Evolutionary conservation across 2,888 invertebrate species (phyloP).

Genomic region (Dicycla oo): DNA sequence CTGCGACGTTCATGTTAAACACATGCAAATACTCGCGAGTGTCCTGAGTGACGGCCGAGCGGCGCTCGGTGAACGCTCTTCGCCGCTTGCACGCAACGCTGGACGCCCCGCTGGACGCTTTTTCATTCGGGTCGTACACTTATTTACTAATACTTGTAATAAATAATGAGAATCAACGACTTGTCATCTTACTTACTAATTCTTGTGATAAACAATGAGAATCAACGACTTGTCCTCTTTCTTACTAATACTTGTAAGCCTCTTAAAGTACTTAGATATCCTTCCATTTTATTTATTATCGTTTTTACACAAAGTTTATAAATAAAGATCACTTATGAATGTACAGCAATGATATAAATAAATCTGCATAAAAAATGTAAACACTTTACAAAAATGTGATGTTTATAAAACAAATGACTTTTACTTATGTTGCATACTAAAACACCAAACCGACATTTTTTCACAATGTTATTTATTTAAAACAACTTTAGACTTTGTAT

Average conservation of each 20-base stretch:
- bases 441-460: constrained; percentile 21
- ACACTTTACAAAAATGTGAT: neutral
- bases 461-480: constrained; percentile 3
- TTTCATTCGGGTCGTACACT: no score
- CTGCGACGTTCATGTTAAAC: no score
- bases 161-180: neutral
- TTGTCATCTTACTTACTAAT: no score
- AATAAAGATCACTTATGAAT: constrained; percentile 10
- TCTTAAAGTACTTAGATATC: no score
- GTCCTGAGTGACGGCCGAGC: no score
- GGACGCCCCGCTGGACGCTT: no score
- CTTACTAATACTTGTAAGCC: neutral
- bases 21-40: no score
- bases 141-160: no score
- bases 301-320: neutral
- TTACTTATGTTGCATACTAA: no score
- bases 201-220: neutral
- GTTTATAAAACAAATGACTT: neutral
- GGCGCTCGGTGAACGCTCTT: no score
- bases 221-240: neutral
- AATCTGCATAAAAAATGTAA: neutral
- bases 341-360: neutral
- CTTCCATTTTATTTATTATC: neutral
- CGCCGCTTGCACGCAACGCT: no score
- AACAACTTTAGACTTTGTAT: neutral